Percentiles rank a stretch among this genome's conserved stretches.
Conservation (phyloP, 2,888 invertebrate genomes). For the Operophtera brumata region DNA sequence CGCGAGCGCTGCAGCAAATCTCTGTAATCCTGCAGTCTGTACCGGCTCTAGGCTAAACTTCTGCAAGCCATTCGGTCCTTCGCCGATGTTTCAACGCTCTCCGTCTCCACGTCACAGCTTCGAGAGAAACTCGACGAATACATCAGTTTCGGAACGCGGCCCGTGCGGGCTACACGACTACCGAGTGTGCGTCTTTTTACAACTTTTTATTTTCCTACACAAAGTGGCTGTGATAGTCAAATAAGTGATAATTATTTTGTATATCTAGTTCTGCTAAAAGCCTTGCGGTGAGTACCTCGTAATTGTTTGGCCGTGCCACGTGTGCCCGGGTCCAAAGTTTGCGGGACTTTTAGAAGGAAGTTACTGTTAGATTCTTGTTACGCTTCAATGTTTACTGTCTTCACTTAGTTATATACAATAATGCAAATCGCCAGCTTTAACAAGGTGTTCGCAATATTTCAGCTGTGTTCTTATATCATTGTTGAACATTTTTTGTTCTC, state of each 20-base stretch:
- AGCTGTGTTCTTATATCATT: neutral
- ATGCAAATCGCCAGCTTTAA: conserved; percentile 15
- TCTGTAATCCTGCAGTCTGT: neutral
- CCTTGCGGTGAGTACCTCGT: conserved; percentile 45
- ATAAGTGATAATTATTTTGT: conserved; percentile 51
- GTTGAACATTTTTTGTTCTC: neutral
- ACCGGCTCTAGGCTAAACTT: neutral
- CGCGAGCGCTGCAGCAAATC: neutral
- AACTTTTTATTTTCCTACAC: conserved; percentile 35
- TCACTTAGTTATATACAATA: no score
- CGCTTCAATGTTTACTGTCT: conserved; percentile 22
- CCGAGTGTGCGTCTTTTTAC: conserved; percentile 32
- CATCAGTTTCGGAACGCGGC: conserved; percentile 62
- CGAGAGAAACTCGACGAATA: conserved; percentile 33
- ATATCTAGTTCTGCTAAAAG: conserved; percentile 42
- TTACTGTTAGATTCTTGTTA: conserved; percentile 19
- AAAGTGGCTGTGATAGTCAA: conserved; percentile 59
- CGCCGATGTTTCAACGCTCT: conserved; percentile 15
- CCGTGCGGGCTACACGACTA: conserved; percentile 47
- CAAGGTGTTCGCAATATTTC: neutral
- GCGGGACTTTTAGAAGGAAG: conserved; percentile 12
- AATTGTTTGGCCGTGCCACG: conserved; percentile 33
- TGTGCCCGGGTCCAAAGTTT: conserved; percentile 29
- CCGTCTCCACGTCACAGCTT: conserved; percentile 26
- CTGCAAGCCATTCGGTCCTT: conserved; percentile 10